Evolutionary conservation across 2,113 vertebrate genomes (phyloP), one percentile per base, ranked within the genome.

Genomic region (Leptobrachium ailaonicum): DNA sequence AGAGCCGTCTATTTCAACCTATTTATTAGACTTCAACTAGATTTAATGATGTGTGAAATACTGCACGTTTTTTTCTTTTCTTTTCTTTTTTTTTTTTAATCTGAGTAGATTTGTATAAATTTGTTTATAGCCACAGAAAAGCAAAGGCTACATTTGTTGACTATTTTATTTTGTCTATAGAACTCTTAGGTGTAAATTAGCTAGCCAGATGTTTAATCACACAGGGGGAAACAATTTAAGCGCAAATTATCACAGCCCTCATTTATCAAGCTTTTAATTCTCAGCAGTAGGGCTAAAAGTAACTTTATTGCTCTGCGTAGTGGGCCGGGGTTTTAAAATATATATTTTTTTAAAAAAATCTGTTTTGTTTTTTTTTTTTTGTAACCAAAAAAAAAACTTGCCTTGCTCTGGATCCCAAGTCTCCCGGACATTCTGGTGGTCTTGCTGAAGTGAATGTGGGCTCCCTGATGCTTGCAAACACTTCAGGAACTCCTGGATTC

Each of bases 251-350:
- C 69, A 69, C 66, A 83, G 58, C 80, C 73, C 66, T 88, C 44
- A n/a, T 84, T 91, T 89, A 89, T 89, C 88, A 86, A 88, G 82
- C 84, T 82, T 82, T 88, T 90, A 87, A 82, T 88, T 88, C 86
- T 88, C 83, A 89, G 82, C 2, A 6, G 83, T 80, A 82, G 79
- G 73, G 54, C 66, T 63, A 83, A 72, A 83, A 72, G 76, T 12
- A 76, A 73, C 69, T 84, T 86, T 82, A 72, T 85, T 85, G 76
- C 75, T 82, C 45, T 67, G 3, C 50, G 32, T 73, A 66, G 50
- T 75, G 32, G 47, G 72, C 66, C 78, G 76, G 83, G 40, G 40
- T 82, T 58, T 83, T 84, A 83, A 78, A 71, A 76, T 58, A 79
- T 76, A 71, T 77, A 32, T 32, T 32, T 32, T 32, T 1, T 85